Evolutionary conservation across 2,888 invertebrate species (phyloP).

Genomic region (Nomada lathburiana): DNA sequence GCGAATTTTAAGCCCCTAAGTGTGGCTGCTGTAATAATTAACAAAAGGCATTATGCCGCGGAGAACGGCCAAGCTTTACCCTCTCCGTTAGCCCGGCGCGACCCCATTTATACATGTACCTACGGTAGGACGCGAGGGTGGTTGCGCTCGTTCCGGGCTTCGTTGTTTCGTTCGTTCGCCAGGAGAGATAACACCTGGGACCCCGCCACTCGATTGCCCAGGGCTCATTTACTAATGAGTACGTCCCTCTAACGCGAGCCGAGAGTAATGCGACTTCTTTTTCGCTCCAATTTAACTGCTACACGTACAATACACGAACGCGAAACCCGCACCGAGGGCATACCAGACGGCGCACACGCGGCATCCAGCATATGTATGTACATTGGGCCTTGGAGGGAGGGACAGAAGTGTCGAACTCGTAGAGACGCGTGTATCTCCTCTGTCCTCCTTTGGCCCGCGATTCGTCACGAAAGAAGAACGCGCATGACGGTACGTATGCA

Average conservation of each 20-base stretch:
- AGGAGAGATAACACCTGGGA: conserved; percentile 80
- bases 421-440: neutral
- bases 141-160: conserved; percentile 50
- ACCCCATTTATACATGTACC: conserved; percentile 55
- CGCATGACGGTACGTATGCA: no score
- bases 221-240: conserved; percentile 82
- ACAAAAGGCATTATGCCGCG: conserved; percentile 78
- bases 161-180: conserved; percentile 61
- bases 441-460: conserved; percentile 54
- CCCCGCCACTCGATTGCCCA: conserved; percentile 74
- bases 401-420: conserved; percentile 12
- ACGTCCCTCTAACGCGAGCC: conserved; percentile 70
- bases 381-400: conserved; percentile 3
- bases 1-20: conserved; percentile 78
- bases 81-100: conserved; percentile 31
- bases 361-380: neutral
- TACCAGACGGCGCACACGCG: neutral
- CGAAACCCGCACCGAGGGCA: neutral
- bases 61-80: conserved; percentile 54
- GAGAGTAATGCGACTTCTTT: conserved; percentile 67
- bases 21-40: conserved; percentile 77
- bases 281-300: neutral
- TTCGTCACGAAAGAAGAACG: conserved; percentile 66
- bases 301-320: neutral
- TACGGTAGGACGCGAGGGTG: conserved; percentile 60